Conservation (phyloP, 2,113 vertebrate genomes). For the Harpagus bidentatus region DNA sequence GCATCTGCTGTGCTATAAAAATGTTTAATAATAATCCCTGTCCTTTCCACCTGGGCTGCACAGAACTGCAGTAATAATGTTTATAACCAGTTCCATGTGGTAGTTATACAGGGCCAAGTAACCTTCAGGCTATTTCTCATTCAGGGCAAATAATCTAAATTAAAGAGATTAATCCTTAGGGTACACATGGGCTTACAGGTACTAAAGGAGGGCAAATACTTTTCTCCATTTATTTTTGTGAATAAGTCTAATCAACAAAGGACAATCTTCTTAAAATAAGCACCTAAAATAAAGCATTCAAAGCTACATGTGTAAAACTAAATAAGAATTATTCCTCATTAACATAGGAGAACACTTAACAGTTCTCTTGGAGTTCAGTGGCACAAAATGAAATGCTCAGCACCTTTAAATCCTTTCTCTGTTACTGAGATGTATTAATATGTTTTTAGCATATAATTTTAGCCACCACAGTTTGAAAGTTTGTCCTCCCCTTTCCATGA, state of each 20-base stretch:
- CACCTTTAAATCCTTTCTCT: not conserved
- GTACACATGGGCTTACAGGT: not conserved
- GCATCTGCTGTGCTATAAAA: conserved; percentile 37
- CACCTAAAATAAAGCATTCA: not conserved
- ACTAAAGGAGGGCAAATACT: conserved; percentile 18
- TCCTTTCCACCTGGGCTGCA: conserved; percentile 36
- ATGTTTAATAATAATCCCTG: not conserved
- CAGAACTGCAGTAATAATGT: not conserved
- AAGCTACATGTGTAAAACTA: not conserved
- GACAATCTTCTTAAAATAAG: not conserved
- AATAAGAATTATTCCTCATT: not conserved
- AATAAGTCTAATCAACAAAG: not conserved
- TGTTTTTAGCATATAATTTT: not conserved
- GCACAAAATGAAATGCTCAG: not conserved
- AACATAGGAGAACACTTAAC: not conserved
- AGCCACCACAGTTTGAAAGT: not conserved
- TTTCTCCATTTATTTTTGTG: conserved; percentile 2
- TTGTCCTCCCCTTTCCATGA: not conserved
- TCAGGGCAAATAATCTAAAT: conserved; percentile 34
- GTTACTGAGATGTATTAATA: not conserved
- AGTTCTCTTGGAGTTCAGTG: not conserved
- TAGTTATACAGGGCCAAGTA: not conserved
- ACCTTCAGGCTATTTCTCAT: conserved; percentile 25
- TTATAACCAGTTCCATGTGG: conserved; percentile 17
- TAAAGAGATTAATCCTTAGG: conserved; percentile 43